phyloP scores from a whole-genome alignment of 2,113 vertebrate genomes.

The Toxostoma redivivum region DNA sequence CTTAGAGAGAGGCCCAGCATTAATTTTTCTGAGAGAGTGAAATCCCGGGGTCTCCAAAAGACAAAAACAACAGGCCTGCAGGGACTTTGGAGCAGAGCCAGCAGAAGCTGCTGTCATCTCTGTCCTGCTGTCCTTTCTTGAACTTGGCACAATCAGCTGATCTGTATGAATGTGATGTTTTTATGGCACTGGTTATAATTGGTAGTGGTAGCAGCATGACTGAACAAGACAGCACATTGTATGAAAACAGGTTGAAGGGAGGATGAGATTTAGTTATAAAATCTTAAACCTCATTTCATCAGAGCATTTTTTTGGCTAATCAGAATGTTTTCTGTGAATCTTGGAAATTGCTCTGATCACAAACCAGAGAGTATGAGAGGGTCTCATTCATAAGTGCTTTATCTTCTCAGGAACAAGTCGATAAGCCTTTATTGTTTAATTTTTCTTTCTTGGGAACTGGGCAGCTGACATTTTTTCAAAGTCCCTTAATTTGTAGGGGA shows the following conservation, averaged over 20 bases:
- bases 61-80: constrained; percentile 39
- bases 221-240: not conserved
- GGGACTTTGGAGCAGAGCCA: constrained; percentile 25
- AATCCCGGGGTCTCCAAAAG: constrained; percentile 7
- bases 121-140: constrained; percentile 60
- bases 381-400: constrained; percentile 61
- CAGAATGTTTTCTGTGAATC: constrained; percentile 55
- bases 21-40: not conserved
- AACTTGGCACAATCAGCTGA: constrained; percentile 63
- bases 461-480: constrained; percentile 69
- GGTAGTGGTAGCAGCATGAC: constrained; percentile 8
- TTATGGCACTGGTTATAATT: constrained; percentile 50
- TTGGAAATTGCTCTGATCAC: constrained; percentile 52
- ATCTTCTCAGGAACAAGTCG: constrained; percentile 64
- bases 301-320: constrained; percentile 22
- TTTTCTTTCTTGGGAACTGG: constrained; percentile 65
- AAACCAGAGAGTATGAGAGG: constrained; percentile 40
- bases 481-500: constrained; percentile 68
- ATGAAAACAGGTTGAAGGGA: constrained; percentile 42
- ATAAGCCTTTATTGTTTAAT: constrained; percentile 68
- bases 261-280: constrained; percentile 24
- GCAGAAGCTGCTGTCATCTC: constrained; percentile 45
- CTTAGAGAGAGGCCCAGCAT: not conserved
- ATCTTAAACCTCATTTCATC: constrained; percentile 44
- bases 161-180: constrained; percentile 56